phyloP scores from a whole-genome alignment of 2,888 invertebrate species.

The Arctia plantaginis region DNA sequence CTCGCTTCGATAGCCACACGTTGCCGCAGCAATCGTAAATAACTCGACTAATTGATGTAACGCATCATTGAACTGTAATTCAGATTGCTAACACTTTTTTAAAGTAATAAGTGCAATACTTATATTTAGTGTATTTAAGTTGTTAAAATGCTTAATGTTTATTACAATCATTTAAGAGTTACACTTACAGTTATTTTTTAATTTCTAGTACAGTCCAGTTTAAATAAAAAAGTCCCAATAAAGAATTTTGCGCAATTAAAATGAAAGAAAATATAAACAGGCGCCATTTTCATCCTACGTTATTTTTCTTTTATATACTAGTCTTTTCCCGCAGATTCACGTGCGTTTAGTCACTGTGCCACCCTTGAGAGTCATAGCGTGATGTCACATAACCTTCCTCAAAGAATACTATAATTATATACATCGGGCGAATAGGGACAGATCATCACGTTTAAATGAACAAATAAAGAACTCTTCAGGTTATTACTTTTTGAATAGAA shows the following conservation, averaged over 20 bases:
- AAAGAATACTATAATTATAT: background rate
- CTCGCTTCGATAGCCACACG: conserved; percentile 34
- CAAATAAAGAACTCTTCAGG: too few species aligned
- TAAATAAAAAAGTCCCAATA: background rate
- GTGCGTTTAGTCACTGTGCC: background rate
- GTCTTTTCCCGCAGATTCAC: background rate
- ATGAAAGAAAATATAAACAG: background rate
- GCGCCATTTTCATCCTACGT: background rate
- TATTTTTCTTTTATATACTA: too few species aligned
- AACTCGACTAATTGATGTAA: conserved; percentile 48
- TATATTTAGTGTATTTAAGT: background rate
- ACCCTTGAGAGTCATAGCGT: background rate
- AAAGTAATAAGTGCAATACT: background rate
- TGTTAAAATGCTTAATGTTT: background rate
- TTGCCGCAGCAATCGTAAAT: conserved; percentile 44
- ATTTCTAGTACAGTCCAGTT: background rate
- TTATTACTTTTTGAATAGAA: background rate
- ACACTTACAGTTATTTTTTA: background rate
- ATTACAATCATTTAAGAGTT: background rate
- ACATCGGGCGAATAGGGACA: too few species aligned
- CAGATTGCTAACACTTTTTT: conserved; percentile 34
- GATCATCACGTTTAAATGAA: too few species aligned
- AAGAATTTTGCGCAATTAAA: background rate
- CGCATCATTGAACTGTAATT: conserved; percentile 49
- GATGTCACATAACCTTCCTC: background rate